Base-by-base conservation (phyloP, 2,888 invertebrate genomes). In the Tachina fera region DNA sequence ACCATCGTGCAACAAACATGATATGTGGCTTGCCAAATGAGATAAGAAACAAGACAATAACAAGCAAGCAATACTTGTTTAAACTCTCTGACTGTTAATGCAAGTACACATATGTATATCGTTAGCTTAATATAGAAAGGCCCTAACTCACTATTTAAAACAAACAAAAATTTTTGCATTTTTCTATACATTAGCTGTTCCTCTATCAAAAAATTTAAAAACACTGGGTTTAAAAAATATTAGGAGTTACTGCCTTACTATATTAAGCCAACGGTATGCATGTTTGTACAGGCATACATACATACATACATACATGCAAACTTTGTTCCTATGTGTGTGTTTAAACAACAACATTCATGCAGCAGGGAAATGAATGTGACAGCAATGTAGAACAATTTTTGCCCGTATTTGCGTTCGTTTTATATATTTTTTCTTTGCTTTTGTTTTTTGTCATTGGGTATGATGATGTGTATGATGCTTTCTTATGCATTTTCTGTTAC, bases 11-110 rank as follows among this genome's bases (percentile, higher is more conserved):
- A 83, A 86, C 79, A 79, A 79, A 87, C 84, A 87, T 84, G 87
- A 87, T 87, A 87, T 87, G 87, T 82, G 87, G 87, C 84, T 87
- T 87, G 87, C 84, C 84, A 84, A 84, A 84, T 84, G 81, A 87
- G 84, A 87, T 84, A 84, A 87, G 87, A 82, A 87, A 84, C 87
- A 78, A 84, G 86, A 86, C 86, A 86, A 86, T 86, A 83, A 86
- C 83, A 86, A 79, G 74, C 79, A 84, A 71, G 76, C 84, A 81
- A 81, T 81, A 77, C 72, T 74, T 84, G 79, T 84, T 84, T 67
- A 65, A 83, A 83, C 58, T 61, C 60, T 78, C 43, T 47, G 49
- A 39, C 47, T 61, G 39, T 39, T 31, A 31, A 31, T 6, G 31
- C 6, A 31, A 31, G 31, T 31, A 6, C n/a, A n/a, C n/a, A n/a